These are phyloP conservation scores for Diaprepes abbreviatus DNA, from an alignment of 2,888 invertebrate genomes.

Conservation along the genomic window DNA sequence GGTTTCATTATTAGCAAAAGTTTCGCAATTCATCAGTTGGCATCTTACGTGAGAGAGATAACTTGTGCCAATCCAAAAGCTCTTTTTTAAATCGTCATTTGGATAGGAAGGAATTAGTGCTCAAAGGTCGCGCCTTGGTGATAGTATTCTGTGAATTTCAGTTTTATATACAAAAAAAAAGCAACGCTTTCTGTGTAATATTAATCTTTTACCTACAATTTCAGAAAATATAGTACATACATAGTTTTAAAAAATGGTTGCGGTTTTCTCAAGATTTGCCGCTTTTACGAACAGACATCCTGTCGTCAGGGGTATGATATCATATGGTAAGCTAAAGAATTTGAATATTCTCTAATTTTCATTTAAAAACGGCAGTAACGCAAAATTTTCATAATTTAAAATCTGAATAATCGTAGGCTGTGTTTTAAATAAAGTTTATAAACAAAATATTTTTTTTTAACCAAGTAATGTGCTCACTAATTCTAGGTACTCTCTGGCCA, in stretches of 20 bases:
- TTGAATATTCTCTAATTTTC: too few relatives aligned
- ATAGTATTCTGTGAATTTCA: neutral
- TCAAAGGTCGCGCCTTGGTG: constrained; percentile 19
- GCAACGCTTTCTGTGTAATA: neutral
- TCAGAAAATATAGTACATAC: neutral
- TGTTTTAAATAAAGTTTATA: too few relatives aligned
- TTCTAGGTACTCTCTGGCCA: constrained; percentile 81
- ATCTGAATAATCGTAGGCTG: too few relatives aligned
- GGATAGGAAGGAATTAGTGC: neutral
- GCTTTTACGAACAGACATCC: constrained; percentile 69
- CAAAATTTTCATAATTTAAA: too few relatives aligned
- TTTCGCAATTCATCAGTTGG: too few relatives aligned
- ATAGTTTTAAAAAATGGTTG: constrained; percentile 58
- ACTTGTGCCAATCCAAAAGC: neutral
- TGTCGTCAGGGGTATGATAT: constrained; percentile 76
- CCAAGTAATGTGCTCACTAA: too few relatives aligned
- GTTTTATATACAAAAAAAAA: neutral
- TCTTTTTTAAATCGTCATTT: neutral
- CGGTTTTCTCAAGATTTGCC: constrained; percentile 68
- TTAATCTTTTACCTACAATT: neutral
- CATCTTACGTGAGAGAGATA: too few relatives aligned
- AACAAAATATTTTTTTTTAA: too few relatives aligned
- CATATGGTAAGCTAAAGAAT: constrained; percentile 64
- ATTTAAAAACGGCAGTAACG: too few relatives aligned
- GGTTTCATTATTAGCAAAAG: too few relatives aligned